Base-by-base conservation (phyloP, 2,113 vertebrate species). In the Rousettus leschenaultii region DNA sequence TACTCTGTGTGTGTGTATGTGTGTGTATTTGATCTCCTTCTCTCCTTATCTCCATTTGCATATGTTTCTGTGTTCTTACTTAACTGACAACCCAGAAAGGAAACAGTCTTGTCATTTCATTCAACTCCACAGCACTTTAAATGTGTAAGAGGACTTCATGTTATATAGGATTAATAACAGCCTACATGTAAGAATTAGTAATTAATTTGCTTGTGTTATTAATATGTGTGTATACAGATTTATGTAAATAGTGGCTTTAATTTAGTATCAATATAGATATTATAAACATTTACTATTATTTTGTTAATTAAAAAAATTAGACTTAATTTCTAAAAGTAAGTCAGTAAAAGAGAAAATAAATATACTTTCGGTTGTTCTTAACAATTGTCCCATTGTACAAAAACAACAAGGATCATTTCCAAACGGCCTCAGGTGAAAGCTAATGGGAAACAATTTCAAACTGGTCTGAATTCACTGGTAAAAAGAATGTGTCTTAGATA, bases 371-470 rank as follows among this genome's bases (percentile, higher is more conserved):
- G 96, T 98, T 98, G 96, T 91, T 79, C 63, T 98, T 91, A 98
- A 99, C 97, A 99, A 97, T 98, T 96, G 97, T 97, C 95, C 95
- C 96, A 98, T 99, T 99, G 98, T 99, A 89, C 88, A 96, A 93
- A 93, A 96, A 97, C 96, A 96, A 95, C 90, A 97, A 98, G 97
- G 97, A 98, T 98, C 96, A 26, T 98, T 98, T 98, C 97, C 97
- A 98, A 98, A 98, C 10, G 38, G 98, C 98, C 98, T 98, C 97
- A 98, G 98, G 98, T 98, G 98, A 98, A 98, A 98, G 98, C 97
- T 98, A 98, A 98, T 98, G 98, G 98, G 98, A 98, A 98, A 97
- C 97, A 97, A 98, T 98, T 98, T 98, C 97, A 97, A 97, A 98
- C 97, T 97, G 96, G 91, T 97, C 96, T 95, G 96, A 98, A 97